Percentiles rank a stretch among this genome's conserved stretches.
Conservation (phyloP, 2,888 invertebrate species). For the Apodemia zela region DNA sequence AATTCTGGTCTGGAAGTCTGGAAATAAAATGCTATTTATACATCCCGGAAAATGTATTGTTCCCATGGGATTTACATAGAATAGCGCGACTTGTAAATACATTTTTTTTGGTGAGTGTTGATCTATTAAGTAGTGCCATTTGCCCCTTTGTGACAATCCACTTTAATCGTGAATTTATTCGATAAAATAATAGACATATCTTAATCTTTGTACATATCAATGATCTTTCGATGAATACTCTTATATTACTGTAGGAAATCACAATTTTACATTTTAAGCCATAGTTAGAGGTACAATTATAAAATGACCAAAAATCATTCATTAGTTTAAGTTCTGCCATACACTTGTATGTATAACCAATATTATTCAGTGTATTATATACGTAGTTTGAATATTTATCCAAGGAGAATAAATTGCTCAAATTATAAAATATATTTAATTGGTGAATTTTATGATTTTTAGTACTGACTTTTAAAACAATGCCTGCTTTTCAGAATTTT, state of each 20-base stretch:
- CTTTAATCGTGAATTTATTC: neutral
- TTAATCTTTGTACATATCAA: slow-evolving; percentile 5
- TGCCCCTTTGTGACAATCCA: neutral
- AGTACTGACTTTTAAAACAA: too few species aligned
- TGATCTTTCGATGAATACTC: neutral
- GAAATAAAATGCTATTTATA: too few species aligned
- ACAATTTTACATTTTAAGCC: neutral
- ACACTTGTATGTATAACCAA: neutral
- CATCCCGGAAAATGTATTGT: too few species aligned
- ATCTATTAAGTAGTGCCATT: neutral
- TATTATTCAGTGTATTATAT: neutral
- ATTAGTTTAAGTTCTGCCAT: neutral
- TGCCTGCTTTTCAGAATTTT: too few species aligned
- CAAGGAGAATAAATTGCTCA: neutral
- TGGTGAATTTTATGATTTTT: neutral
- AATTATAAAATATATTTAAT: too few species aligned
- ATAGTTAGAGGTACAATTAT: neutral
- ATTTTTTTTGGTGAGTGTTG: too few species aligned
- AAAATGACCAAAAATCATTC: slow-evolving; percentile 13
- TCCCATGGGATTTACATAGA: too few species aligned
- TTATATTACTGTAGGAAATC: neutral
- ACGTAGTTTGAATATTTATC: neutral
- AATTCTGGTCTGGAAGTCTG: too few species aligned
- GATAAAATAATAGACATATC: neutral
- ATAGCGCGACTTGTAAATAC: too few species aligned